Percentiles rank a stretch among this genome's conserved stretches.
Evolutionary conservation across 1,140 invertebrate genomes (phyloP).

Genomic region (Psilanteris sp.): DNA sequence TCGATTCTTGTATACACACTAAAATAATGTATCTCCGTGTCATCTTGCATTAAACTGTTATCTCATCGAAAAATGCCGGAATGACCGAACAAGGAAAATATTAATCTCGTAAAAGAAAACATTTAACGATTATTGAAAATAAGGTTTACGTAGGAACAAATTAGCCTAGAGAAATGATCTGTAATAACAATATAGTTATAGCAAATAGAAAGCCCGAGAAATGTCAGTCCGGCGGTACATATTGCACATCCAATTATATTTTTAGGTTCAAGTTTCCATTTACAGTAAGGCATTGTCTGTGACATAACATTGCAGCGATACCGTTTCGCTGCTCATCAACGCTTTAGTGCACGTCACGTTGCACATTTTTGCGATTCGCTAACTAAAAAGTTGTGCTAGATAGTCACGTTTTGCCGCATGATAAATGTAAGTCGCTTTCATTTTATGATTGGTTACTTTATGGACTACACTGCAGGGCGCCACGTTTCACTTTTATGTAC

Average conservation of each 20-base stretch:
- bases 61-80: no score
- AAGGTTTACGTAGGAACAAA: no score
- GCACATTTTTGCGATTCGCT: conserved; percentile 39
- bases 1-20: no score
- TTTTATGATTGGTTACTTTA: conserved; percentile 54
- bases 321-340: conserved; percentile 34
- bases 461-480: conserved; percentile 43
- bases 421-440: conserved; percentile 53
- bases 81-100: no score
- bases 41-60: no score
- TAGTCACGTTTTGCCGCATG: conserved; percentile 47
- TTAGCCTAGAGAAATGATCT: conserved; percentile 1
- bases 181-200: not conserved
- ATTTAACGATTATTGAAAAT: no score
- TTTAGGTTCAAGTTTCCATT: conserved; percentile 8
- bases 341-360: conserved; percentile 30
- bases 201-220: conserved; percentile 4
- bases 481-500: conserved; percentile 52
- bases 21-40: no score
- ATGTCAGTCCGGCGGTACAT: conserved; percentile 1
- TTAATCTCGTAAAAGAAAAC: no score
- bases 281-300: not conserved
- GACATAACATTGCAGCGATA: conserved; percentile 27
- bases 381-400: conserved; percentile 44
- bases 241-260: conserved; percentile 32